Base-by-base conservation (phyloP, 1,140 invertebrate species). In the Zaprionus tsacasi region DNA sequence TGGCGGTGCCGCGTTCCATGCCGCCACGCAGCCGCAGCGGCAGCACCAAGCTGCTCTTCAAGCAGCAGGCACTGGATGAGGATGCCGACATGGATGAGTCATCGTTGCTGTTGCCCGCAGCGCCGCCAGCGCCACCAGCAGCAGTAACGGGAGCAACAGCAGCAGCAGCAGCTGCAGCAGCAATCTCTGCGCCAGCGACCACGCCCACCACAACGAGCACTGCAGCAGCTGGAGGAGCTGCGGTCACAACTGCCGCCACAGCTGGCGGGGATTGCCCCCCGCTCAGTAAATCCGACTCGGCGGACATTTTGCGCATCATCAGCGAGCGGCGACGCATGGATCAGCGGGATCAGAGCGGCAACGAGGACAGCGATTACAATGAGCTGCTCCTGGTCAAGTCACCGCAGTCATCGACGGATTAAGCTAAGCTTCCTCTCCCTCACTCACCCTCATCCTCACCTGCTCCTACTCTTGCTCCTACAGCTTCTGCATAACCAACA, bases 21-120 rank as follows among this genome's bases (percentile, higher is more conserved):
- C 91, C 92, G 55, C 90, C 92, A 52, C 76, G 92, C 27, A 92
- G 91, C 59, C 91, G 92, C 58, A 92, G 92, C 64, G 92, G 92
- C 66, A 93, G 92, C 73, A 92, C 91, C 35, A 92, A 92, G 67
- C 92, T 92, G 69, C 81, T 93, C 10, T 93, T 93, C 71, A 93
- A 93, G 65, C 92, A 93, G 65, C 89, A 92, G 70, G 92, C 92
- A 1, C 77, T 93, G 12, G 92, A 93, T 64, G 92, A 93, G 78
- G 92, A 93, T 27, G 87, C 83, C 48, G 83, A 87, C 63, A 82
- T 92, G 75, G 92, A 92, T 54, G 92, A 93, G 67, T 92, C 60
- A 33, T 92, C 91, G 21, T 60, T 93, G 55, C 69, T 93, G 52
- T 40, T 93, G 59, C 92, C 92, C 6, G 48, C 77, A 11, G 15